A percentile compares a stretch with the other conserved stretches of the same genome.
These are phyloP conservation scores for Apomyelois bistriatella DNA, from an alignment of 2,888 invertebrate genomes.

Conservation along the genomic window DNA sequence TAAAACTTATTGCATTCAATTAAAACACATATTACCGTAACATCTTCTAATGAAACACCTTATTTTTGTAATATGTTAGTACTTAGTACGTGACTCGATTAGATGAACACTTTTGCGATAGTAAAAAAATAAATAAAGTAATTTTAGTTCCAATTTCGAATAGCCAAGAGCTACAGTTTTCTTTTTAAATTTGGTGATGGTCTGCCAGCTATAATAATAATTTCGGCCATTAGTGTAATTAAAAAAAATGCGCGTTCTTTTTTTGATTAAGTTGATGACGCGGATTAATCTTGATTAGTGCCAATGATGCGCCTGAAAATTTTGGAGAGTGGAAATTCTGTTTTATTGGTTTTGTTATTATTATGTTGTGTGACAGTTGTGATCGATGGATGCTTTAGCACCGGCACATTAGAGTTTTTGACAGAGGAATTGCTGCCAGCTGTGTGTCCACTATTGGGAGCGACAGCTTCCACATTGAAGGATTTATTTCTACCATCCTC, in stretches of 20 bases:
- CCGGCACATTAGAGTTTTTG: constrained; percentile 56
- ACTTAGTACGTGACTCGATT: constrained; percentile 57
- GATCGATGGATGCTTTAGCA: constrained; percentile 46
- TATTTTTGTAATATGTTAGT: constrained; percentile 9
- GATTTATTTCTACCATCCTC: constrained; percentile 46
- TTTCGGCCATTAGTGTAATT: constrained; percentile 11
- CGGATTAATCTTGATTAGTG: constrained; percentile 14
- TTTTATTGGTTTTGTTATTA: constrained; percentile 34
- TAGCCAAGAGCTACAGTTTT: constrained; percentile 13
- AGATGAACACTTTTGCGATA: constrained; percentile 27
- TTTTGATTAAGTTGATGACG: constrained; percentile 16
- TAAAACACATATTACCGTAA: not conserved
- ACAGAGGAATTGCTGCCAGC: constrained; percentile 50
- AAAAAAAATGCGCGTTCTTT: constrained; percentile 12
- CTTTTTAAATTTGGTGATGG: constrained; percentile 15
- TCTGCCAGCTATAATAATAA: not conserved
- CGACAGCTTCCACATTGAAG: constrained; percentile 41
- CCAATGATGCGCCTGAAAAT: constrained; percentile 32
- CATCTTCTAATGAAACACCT: not conserved
- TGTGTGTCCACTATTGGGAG: constrained; percentile 52
- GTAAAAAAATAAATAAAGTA: constrained; percentile 15
- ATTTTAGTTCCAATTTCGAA: constrained; percentile 14
- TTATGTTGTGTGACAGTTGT: constrained; percentile 35
- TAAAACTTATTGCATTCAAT: not conserved
- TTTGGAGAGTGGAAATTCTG: constrained; percentile 29